Percentiles rank a stretch among this genome's conserved stretches.
Conservation (phyloP, 2,113 vertebrate genomes). For the human (Homo sapiens) region GRCh38 chr21:34727001-34727500, state of each 20-base stretch:
- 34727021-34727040: no score
- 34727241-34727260: accelerated
- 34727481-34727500: background rate
- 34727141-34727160: no score
- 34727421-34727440: background rate
- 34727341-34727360: background rate
- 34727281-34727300: background rate
- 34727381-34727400: background rate
- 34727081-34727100: background rate
- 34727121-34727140: background rate
- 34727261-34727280: accelerated
- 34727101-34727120: background rate
- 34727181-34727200: background rate
- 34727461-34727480: background rate
- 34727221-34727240: background rate
- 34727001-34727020: background rate
- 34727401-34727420: background rate
- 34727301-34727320: background rate
- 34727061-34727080: background rate
- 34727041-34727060: background rate
- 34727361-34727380: background rate
- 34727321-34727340: background rate
- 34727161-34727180: background rate
- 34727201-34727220: background rate
- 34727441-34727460: background rate